Evolutionary conservation across 2,797 vertebrate genomes (phyloP).

Genomic region (Gadopsis bispinosus): DNA sequence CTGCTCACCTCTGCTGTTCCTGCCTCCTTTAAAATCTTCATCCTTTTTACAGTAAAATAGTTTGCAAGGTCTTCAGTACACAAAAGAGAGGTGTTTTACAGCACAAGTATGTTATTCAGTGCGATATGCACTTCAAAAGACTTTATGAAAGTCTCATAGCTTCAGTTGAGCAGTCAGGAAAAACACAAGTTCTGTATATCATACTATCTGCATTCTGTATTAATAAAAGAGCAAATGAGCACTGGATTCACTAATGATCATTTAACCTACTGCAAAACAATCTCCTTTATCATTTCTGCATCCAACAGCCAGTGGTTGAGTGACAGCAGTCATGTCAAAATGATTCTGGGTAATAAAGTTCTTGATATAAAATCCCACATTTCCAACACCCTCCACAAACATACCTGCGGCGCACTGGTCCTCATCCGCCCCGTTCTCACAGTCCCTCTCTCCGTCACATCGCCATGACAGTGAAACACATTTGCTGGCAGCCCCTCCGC

Average conservation of each 20-base stretch:
- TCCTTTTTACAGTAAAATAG: neutral
- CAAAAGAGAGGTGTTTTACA: neutral
- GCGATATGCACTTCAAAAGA: neutral
- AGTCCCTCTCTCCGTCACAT: slow-evolving; percentile 96
- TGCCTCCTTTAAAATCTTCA: neutral
- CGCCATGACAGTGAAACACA: slow-evolving; percentile 95
- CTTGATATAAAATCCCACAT: neutral
- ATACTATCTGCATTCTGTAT: neutral
- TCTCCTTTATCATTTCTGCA: neutral
- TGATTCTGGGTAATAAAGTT: slow-evolving; percentile 11
- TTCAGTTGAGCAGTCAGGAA: neutral
- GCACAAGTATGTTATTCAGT: neutral
- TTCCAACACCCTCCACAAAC: neutral
- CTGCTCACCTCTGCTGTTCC: neutral
- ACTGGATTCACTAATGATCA: neutral
- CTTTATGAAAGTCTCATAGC: neutral
- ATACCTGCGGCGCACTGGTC: slow-evolving; percentile 92
- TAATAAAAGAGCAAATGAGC: slow-evolving; percentile 11
- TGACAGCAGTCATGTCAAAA: neutral
- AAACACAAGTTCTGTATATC: neutral
- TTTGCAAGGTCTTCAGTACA: neutral
- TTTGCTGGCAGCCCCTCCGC: slow-evolving; percentile 90
- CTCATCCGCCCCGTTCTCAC: slow-evolving; percentile 93
- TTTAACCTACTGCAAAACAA: neutral
- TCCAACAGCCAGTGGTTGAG: neutral